A percentile compares a stretch with the other conserved stretches of the same genome.
Conservation (phyloP, 2,113 vertebrate species). For the Cyprinodon tularosa region DNA sequence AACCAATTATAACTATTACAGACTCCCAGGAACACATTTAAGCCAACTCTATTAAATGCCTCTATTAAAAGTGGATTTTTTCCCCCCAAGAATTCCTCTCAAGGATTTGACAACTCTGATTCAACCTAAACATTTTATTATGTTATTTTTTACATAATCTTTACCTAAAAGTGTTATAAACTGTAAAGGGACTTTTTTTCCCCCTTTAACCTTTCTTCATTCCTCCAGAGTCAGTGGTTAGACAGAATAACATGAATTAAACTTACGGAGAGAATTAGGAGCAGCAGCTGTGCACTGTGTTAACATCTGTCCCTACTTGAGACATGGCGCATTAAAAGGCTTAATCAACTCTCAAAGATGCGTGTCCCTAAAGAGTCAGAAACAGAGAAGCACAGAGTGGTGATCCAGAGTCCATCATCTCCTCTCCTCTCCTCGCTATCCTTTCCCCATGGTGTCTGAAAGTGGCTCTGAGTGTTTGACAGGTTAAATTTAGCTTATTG, state of each 20-base stretch:
- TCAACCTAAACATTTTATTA: neutral
- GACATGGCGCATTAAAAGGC: neutral
- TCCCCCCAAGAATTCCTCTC: neutral
- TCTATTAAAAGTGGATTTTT: neutral
- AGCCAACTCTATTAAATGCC: neutral
- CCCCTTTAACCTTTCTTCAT: slow-evolving; percentile 9
- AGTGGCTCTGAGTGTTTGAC: slow-evolving; percentile 79
- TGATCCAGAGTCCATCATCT: slow-evolving; percentile 28
- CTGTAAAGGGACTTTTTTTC: neutral
- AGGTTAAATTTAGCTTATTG: slow-evolving; percentile 96
- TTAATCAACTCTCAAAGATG: slow-evolving; percentile 25
- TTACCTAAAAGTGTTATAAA: neutral
- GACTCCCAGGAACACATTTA: neutral
- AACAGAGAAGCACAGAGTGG: slow-evolving; percentile 6
- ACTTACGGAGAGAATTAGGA: neutral
- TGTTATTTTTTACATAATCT: neutral
- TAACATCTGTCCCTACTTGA: slow-evolving; percentile 3
- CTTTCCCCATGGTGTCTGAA: slow-evolving; percentile 71
- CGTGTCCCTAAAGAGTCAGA: slow-evolving; percentile 22
- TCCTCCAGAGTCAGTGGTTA: slow-evolving; percentile 19
- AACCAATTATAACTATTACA: neutral
- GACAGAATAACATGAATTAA: slow-evolving; percentile 7
- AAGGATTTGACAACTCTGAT: neutral
- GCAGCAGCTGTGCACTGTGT: slow-evolving; percentile 3
- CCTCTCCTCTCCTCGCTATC: slow-evolving; percentile 31